Evolutionary conservation across 2,113 vertebrate species (phyloP).

Genomic region (Micronycteris hirsuta): DNA sequence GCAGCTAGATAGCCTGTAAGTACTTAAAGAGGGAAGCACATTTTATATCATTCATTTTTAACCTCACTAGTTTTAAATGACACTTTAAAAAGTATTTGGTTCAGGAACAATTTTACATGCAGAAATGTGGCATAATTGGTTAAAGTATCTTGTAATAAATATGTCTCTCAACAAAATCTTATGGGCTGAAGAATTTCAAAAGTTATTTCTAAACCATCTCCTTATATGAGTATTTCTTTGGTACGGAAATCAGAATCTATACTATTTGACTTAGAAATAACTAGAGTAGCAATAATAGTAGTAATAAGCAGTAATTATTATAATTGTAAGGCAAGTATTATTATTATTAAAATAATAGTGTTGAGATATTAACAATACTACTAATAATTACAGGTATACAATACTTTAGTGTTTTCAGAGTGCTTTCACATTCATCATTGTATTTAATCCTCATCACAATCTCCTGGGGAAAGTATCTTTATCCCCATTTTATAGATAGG

Average conservation of each 20-base stretch:
- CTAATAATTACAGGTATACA: not conserved
- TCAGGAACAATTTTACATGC: not conserved
- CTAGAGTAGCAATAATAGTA: not conserved
- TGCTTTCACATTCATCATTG: not conserved
- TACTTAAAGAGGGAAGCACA: not conserved
- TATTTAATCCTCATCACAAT: not conserved
- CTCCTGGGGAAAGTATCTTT: not conserved
- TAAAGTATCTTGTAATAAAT: not conserved
- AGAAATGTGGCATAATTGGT: not conserved
- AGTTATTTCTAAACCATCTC: slow-evolving; percentile 11
- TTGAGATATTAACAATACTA: not conserved
- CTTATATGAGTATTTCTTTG: not conserved
- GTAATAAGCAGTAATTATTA: not conserved
- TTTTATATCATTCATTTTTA: not conserved
- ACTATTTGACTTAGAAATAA: slow-evolving; percentile 22
- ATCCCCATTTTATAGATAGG: not conserved
- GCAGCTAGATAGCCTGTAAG: not conserved
- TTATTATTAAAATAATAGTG: not conserved
- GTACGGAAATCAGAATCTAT: not conserved
- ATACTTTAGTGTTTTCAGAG: not conserved
- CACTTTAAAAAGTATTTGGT: not conserved
- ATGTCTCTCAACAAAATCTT: not conserved
- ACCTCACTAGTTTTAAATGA: not conserved
- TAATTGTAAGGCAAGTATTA: not conserved
- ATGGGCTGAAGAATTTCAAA: not conserved